Conservation (phyloP, 2,797 vertebrate species). For the Falco cherrug region DNA sequence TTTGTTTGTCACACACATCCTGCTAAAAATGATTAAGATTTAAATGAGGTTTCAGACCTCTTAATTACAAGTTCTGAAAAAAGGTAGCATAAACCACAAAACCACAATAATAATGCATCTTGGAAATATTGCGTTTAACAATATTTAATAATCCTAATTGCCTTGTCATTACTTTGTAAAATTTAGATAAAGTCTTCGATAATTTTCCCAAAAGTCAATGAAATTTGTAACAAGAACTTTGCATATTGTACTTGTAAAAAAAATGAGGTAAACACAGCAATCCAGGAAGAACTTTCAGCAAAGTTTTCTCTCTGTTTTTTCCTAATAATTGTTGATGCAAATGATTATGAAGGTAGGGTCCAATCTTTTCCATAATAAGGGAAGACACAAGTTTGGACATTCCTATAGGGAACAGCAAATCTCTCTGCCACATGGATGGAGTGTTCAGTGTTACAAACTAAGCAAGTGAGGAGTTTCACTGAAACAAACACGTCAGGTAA, state of each 20-base stretch:
- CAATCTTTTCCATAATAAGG: background rate
- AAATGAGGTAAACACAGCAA: background rate
- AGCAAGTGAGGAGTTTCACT: background rate
- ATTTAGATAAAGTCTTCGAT: background rate
- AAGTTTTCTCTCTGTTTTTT: background rate
- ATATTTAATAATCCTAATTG: background rate
- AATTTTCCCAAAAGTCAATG: background rate
- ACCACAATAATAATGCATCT: background rate
- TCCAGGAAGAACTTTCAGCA: background rate
- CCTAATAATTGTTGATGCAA: background rate
- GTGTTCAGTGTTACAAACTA: rapidly evolving
- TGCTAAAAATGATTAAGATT: constrained; percentile 32
- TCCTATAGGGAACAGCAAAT: background rate
- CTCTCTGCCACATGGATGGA: background rate
- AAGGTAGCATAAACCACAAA: background rate
- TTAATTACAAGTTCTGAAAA: background rate
- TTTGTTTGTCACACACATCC: constrained; percentile 16
- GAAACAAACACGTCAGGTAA: background rate
- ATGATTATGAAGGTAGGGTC: background rate
- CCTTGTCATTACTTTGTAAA: background rate
- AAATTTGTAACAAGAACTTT: background rate
- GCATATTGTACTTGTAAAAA: background rate
- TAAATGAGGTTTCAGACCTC: constrained; percentile 13
- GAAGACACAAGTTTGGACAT: background rate
- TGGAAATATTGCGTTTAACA: background rate